Conservation (phyloP, 1,140 invertebrate genomes). For the Listronotus bonariensis region DNA sequence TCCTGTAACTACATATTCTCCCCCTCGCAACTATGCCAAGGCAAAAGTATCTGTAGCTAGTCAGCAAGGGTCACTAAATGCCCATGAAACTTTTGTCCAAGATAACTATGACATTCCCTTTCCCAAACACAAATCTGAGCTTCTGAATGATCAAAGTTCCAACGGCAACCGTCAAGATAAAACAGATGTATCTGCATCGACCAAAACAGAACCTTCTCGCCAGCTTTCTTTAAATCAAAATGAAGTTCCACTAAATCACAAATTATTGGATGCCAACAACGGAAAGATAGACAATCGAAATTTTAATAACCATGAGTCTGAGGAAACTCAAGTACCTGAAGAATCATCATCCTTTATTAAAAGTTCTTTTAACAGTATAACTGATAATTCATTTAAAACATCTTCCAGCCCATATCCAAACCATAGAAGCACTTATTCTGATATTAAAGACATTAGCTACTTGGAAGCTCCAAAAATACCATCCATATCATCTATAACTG, state of each 20-base stretch:
- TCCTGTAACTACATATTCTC: constrained; percentile 24
- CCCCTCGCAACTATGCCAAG: neutral
- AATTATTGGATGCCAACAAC: neutral
- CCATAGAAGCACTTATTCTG: constrained; percentile 50
- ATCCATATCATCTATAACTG: constrained; percentile 49
- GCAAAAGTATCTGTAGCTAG: neutral
- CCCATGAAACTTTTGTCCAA: no score
- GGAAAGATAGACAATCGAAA: constrained; percentile 16
- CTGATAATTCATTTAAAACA: constrained; percentile 33
- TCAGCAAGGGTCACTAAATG: neutral
- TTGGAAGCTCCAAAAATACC: constrained; percentile 39
- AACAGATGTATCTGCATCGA: neutral
- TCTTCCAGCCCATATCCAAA: constrained; percentile 45
- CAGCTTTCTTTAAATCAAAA: neutral
- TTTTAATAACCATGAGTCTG: constrained; percentile 44
- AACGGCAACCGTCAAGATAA: neutral
- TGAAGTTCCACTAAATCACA: constrained; percentile 16
- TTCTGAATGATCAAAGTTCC: neutral
- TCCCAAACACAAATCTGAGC: constrained; percentile 26
- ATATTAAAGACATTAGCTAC: constrained; percentile 45
- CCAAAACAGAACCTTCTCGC: neutral
- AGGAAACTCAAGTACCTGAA: constrained; percentile 72
- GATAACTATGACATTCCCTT: constrained; percentile 10
- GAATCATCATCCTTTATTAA: constrained; percentile 71
- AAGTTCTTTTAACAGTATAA: constrained; percentile 42